A percentile compares a stretch with the other conserved stretches of the same genome.
Conservation (phyloP, 2,888 invertebrate genomes). For the Ametastegia equiseti region DNA sequence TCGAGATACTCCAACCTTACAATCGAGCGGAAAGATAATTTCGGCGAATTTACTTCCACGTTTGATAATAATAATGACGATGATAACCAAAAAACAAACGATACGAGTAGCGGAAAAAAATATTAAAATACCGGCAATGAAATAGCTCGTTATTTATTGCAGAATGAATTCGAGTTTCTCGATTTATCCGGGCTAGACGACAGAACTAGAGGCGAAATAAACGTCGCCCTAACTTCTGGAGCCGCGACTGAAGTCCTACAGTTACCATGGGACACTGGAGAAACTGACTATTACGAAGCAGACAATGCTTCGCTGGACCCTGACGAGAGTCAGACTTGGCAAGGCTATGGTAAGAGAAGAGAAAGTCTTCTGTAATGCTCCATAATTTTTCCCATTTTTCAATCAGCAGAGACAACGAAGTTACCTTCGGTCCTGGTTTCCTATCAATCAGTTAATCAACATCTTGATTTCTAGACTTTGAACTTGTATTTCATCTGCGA, state of each 20-base stretch:
- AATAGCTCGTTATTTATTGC: conserved; percentile 55
- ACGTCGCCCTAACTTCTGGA: conserved; percentile 63
- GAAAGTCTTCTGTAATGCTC: no score
- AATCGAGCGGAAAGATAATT: not conserved
- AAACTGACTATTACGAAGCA: conserved; percentile 58
- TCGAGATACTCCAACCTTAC: conserved; percentile 21
- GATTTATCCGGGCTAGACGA: conserved; percentile 66
- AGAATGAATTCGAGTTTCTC: conserved; percentile 69
- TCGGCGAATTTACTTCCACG: not conserved
- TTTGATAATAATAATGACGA: not conserved
- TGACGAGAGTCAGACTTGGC: conserved; percentile 64
- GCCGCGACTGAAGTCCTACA: conserved; percentile 58
- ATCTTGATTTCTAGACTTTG: no score
- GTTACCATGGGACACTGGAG: conserved; percentile 68
- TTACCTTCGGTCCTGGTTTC: no score
- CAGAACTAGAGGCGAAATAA: conserved; percentile 62
- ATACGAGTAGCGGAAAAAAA: not conserved
- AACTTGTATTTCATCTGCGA: no score
- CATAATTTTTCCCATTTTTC: no score
- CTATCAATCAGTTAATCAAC: no score
- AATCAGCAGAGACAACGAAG: no score
- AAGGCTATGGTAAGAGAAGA: conserved; percentile 63
- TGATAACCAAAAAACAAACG: not conserved
- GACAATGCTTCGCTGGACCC: conserved; percentile 55
- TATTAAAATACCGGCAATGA: no score